Evolutionary conservation across 2,888 invertebrate species (phyloP), one percentile per base, ranked within the genome.

Genomic region (Patella caerulea): DNA sequence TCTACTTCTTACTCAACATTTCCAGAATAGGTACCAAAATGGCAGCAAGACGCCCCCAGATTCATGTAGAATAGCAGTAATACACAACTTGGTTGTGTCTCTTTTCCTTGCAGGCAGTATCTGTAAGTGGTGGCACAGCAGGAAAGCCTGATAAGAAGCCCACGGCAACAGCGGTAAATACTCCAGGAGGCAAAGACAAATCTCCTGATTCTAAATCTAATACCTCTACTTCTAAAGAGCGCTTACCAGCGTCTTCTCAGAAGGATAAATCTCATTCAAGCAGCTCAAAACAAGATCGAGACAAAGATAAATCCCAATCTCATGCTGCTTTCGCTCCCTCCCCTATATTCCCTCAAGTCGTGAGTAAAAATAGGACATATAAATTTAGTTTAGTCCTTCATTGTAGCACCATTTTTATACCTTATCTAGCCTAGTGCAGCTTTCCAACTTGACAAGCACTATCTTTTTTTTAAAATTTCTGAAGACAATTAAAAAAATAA

Each of bases 151-250:
- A 88, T 79, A 90, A 88, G 84, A 87, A 87, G 81, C 83, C 85
- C 12, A 82, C 83, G 75, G 80, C 86, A 17, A 79, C 87, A 19
- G 89, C 86, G 89, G 89, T 89, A 88, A 88, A 86, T 86, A 74
- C 77, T 5, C 73, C 81, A 56, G 52, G 53, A 29, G 72, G 74
- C 71, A 78, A 74, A 71, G 56, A 79, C 80, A 65, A 65, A 24
- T 65, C 65, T 65, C 65, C 65, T 65, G 65, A 65, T 65, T 24
- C 24, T 65, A 65, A 65, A 65, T 65, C 65, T 65, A 65, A 24
- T 65, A 19, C 19, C 11, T 65, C 65, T 14, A 65, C 19, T 65
- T 24, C 24, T 24, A 65, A 65, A 65, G 65, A 65, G 19, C 65
- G 65, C 19, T 65, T 24, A 24, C 24, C 65, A 65, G 19, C 65